Base-by-base conservation (phyloP, 2,113 vertebrate genomes). In the Halichoerus grypus region DNA sequence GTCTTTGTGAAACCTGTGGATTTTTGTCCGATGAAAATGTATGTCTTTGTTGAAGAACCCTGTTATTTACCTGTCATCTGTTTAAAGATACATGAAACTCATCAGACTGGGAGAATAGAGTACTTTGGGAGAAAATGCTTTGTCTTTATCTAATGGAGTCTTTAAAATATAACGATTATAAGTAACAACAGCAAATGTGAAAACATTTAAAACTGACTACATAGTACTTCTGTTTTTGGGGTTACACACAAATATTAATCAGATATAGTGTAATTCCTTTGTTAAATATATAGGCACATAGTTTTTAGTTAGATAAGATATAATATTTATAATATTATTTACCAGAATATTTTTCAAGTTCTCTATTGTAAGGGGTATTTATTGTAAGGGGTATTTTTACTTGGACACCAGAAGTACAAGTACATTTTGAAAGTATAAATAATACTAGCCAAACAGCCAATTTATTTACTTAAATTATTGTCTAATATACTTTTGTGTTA, bases 351-450 rank as follows among this genome's bases (percentile, higher is more conserved):
- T 79, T 90, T 82, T 95, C 71, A 93, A 81, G 51, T 83, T 95
- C 31, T 88, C 33, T 46, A n/a, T 59, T 91, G 3, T 42, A 81
- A 91, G 55, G 39, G 15, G 8, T 53, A 21, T 92, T 92, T 55
- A 89, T 61, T 55, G 6, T 63, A 81, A 93, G 69, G 39, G 14
- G 6, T 53, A 21, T 89, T 90, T 92, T 90, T 55, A 89, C 67
- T 61, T 97, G 14, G 26, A 91, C 22, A 16, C 31, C 22, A 13
- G 14, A 91, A 96, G 9, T 95, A 1, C 1, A 51, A 46, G 13
- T n/a, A 59, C 22, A 76, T 96, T 79, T 96, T 95, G 61, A 91
- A 90, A 91, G 49, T 74, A 91, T 93, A 77, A 89, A 94, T 95
- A 72, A 5, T 74, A 59, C 86, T 28, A 59, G 55, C 22, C n/a